These are phyloP conservation scores for Anabacerthia variegaticeps DNA, from an alignment of 2,797 vertebrate species.

Conservation along the genomic window DNA sequence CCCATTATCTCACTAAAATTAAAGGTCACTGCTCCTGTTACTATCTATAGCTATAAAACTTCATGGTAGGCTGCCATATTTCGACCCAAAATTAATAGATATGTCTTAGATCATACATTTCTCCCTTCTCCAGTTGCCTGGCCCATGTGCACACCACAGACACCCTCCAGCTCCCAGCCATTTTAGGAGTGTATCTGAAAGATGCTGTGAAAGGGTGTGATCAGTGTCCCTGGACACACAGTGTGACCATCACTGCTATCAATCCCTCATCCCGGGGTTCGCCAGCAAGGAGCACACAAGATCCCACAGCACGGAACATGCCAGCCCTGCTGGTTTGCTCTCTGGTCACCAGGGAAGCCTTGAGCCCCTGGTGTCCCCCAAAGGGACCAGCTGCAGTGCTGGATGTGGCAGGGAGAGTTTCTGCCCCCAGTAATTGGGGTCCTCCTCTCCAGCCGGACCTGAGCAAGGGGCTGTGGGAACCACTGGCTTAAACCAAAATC, in stretches of 20 bases:
- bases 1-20: slow-evolving; percentile 61
- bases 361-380: background rate
- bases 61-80: background rate
- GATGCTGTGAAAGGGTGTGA: background rate
- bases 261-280: fast-evolving
- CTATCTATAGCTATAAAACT: slow-evolving; percentile 41
- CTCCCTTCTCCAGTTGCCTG: background rate
- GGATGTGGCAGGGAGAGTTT: background rate
- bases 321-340: background rate
- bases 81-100: slow-evolving; percentile 22
- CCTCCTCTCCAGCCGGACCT: background rate
- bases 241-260: background rate
- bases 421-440: background rate
- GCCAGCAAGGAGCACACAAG: background rate
- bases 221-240: background rate
- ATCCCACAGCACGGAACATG: fast-evolving
- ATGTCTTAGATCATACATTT: background rate
- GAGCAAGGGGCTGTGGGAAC: background rate
- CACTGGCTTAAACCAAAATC: background rate
- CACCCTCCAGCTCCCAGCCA: background rate
- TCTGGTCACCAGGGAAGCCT: background rate
- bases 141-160: fast-evolving
- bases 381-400: background rate
- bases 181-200: background rate
- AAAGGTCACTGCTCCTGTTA: slow-evolving; percentile 57